phyloP scores from a whole-genome alignment of 2,888 invertebrate species.

The Drosophila peninsularis region DNA sequence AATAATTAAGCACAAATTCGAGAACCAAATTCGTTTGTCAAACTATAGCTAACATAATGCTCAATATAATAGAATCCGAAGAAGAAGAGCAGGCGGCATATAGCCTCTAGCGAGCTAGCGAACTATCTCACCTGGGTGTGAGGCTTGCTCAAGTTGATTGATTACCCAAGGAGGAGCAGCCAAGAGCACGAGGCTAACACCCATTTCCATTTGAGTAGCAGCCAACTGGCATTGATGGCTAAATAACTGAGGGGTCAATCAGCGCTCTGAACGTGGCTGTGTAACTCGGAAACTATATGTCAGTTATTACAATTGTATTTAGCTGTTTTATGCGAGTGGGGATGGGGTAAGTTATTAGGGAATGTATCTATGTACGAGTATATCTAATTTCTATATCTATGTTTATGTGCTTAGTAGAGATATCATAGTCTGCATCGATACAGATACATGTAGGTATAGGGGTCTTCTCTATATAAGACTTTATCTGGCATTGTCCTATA shows the following conservation, averaged over 20 bases:
- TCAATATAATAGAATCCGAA: constrained; percentile 10
- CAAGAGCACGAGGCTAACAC: constrained; percentile 20
- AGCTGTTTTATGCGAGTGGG: not conserved
- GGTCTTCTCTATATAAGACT: too few species aligned
- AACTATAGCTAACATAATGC: constrained; percentile 21
- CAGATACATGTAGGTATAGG: too few species aligned
- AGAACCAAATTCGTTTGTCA: constrained; percentile 39
- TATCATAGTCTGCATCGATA: too few species aligned
- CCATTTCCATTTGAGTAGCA: constrained; percentile 1
- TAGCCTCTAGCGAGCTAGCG: constrained; percentile 9
- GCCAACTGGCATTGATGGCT: constrained; percentile 21
- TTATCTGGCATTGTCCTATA: too few species aligned
- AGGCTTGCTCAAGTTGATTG: constrained; percentile 58
- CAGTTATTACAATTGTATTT: not conserved
- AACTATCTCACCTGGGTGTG: constrained; percentile 17
- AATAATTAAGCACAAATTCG: constrained; percentile 66
- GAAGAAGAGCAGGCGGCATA: constrained; percentile 13
- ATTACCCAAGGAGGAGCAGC: constrained; percentile 45
- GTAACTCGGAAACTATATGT: not conserved
- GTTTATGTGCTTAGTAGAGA: too few species aligned
- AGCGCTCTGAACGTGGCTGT: not conserved
- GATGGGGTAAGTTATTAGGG: too few species aligned
- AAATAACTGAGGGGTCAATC: not conserved
- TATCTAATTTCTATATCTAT: too few species aligned
- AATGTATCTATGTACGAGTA: too few species aligned